These are phyloP conservation scores for Apodemus speciosus DNA, from an alignment of 2,113 vertebrate genomes.

Conservation along the genomic window DNA sequence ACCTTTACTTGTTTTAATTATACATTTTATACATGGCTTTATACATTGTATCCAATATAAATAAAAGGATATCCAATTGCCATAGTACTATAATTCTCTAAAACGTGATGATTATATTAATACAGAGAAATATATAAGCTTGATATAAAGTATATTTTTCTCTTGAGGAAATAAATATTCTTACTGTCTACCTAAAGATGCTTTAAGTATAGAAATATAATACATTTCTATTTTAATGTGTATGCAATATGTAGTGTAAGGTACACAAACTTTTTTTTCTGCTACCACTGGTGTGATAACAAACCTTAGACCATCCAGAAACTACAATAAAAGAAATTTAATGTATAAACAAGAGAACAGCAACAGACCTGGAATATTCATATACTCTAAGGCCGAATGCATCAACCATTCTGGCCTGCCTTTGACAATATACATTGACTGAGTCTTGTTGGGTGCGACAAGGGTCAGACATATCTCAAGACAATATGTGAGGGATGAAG, in stretches of 20 bases:
- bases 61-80: not conserved
- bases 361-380: accelerated
- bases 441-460: accelerated
- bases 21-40: not conserved
- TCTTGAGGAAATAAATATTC: not conserved
- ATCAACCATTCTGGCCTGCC: too few relatives aligned
- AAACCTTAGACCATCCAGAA: not conserved
- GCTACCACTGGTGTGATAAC: too few relatives aligned
- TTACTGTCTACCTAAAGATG: not conserved
- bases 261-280: too few relatives aligned
- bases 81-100: not conserved
- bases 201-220: not conserved
- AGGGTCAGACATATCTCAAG: not conserved
- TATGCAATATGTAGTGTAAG: not conserved
- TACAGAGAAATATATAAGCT: not conserved
- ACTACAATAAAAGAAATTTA: accelerated
- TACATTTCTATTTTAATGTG: not conserved
- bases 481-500: not conserved
- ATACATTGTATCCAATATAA: not conserved
- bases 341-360: accelerated
- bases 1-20: not conserved
- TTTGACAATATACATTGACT: accelerated
- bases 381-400: accelerated
- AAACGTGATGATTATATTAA: not conserved
- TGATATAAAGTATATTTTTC: not conserved